phyloP scores from a whole-genome alignment of 2,113 vertebrate genomes.

The Tyrannus savana region DNA sequence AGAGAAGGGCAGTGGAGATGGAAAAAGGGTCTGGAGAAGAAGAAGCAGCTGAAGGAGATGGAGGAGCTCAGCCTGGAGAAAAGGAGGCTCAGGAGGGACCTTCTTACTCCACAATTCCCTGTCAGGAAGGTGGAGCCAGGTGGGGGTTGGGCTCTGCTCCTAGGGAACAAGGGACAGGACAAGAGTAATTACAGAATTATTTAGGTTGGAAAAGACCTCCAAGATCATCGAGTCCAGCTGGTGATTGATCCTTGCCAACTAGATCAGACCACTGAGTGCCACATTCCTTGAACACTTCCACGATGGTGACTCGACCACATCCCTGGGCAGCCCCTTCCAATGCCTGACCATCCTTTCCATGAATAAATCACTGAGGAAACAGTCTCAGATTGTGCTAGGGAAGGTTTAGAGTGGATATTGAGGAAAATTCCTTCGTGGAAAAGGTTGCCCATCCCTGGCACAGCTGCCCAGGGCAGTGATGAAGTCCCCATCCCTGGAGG shows the following conservation, averaged over 20 bases:
- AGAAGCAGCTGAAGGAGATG: not conserved
- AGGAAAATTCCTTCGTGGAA: not conserved
- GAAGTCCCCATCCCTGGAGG: no score
- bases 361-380: not conserved
- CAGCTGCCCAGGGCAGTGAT: not conserved
- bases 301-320: no score
- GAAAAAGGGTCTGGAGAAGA: not conserved
- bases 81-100: not conserved
- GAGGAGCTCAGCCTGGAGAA: not conserved
- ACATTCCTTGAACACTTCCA: accelerated
- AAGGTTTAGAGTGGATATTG: not conserved
- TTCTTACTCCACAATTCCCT: not conserved
- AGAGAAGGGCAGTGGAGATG: not conserved
- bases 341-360: not conserved
- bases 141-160: not conserved
- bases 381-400: not conserved
- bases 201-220: not conserved
- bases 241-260: not conserved
- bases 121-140: not conserved
- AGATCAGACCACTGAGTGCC: not conserved
- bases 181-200: not conserved
- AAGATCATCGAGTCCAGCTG: accelerated
- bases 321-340: not conserved
- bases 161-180: not conserved
- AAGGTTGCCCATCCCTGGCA: not conserved